These are phyloP conservation scores for Taenioides sp. DNA, from an alignment of 2,797 vertebrate species.

Conservation along the genomic window DNA sequence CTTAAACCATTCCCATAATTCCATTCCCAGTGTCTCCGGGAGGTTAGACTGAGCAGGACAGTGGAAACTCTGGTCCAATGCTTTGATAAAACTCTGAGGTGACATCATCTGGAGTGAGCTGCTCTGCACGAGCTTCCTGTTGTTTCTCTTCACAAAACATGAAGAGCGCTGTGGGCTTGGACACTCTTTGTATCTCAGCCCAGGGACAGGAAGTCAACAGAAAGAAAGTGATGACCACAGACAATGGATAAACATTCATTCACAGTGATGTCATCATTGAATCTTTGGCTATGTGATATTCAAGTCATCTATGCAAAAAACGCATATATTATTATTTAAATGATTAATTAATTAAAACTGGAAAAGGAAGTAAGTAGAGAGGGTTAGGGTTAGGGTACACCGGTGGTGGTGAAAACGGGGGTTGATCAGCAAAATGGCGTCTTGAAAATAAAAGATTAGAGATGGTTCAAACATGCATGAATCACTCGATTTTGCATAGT, in stretches of 20 bases:
- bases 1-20: not conserved
- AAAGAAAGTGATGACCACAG: conserved; percentile 41
- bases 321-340: too few relatives aligned
- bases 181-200: conserved; percentile 53
- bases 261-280: not conserved
- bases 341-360: too few relatives aligned
- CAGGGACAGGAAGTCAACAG: conserved; percentile 43
- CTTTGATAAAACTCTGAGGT: conserved; percentile 33
- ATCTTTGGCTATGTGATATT: not conserved
- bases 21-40: conserved; percentile 1
- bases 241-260: conserved; percentile 9
- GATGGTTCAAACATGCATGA: too few relatives aligned
- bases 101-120: conserved; percentile 48
- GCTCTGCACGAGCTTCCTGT: conserved; percentile 45
- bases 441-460: too few relatives aligned
- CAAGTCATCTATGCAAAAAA: too few relatives aligned
- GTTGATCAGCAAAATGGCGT: too few relatives aligned
- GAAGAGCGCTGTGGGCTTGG: conserved; percentile 35
- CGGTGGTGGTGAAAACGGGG: too few relatives aligned
- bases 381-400: too few relatives aligned
- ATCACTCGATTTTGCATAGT: too few relatives aligned
- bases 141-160: conserved; percentile 44
- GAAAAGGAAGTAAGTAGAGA: too few relatives aligned
- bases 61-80: conserved; percentile 26
- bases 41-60: conserved; percentile 15